These are phyloP conservation scores for Oeneis ivallda DNA, from an alignment of 2,888 invertebrate species.

Conservation along the genomic window DNA sequence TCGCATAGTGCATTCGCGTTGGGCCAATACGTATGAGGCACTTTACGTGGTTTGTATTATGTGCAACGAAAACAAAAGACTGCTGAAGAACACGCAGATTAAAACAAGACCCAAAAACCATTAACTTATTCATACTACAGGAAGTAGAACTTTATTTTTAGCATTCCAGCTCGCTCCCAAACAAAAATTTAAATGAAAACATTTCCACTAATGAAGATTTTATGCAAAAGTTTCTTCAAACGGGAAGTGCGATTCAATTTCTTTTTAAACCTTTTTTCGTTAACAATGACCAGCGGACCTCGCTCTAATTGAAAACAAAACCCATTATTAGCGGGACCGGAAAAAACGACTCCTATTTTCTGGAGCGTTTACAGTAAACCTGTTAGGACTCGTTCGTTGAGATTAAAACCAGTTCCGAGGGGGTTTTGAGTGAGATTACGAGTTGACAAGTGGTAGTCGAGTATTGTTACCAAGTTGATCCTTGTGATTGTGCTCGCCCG, in stretches of 20 bases:
- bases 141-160: constrained; percentile 27
- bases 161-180: constrained; percentile 22
- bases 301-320: constrained; percentile 48
- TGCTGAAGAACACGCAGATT: constrained; percentile 3
- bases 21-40: too few relatives aligned
- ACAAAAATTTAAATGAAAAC: constrained; percentile 41
- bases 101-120: constrained; percentile 17
- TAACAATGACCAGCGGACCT: constrained; percentile 43
- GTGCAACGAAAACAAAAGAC: background rate
- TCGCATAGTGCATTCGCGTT: too few relatives aligned
- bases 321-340: constrained; percentile 47
- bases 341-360: constrained; percentile 45
- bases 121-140: constrained; percentile 35
- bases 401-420: constrained; percentile 40
- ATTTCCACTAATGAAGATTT: constrained; percentile 45
- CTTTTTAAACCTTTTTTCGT: constrained; percentile 40
- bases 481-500: constrained; percentile 44
- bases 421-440: constrained; percentile 53
- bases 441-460: constrained; percentile 54
- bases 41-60: background rate
- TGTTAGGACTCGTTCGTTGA: constrained; percentile 46
- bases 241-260: constrained; percentile 39
- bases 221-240: constrained; percentile 44
- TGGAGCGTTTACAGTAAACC: constrained; percentile 45
- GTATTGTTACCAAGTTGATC: constrained; percentile 54